Base-by-base conservation (phyloP, 2,113 vertebrate genomes). In the Pantherophis guttatus region DNA sequence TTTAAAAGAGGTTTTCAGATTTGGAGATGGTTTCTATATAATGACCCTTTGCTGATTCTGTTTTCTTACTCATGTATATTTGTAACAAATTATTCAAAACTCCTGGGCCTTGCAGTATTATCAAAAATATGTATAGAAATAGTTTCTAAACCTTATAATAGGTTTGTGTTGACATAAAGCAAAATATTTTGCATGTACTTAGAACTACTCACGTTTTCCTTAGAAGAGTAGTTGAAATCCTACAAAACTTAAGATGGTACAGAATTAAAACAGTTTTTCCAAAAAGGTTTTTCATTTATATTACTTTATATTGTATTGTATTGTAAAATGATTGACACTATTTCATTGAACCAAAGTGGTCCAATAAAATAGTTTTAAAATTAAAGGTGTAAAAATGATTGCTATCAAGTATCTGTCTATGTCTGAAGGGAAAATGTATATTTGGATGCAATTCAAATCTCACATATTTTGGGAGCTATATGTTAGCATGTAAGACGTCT, bases 141-240 rank as follows among this genome's bases (percentile, higher is more conserved):
- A 89, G 19, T 23, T 11, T 58, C 53, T 59, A 21, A 94, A 62
- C 23, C 92, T 70, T 3, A 87, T 57, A 10, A 52, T 7, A 8
- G 65, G 24, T 87, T 7, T 91, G 33, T 52, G 15, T 86, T 0
- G 0, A 2, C 0, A 0, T 88, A 7, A 90, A 26, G 5, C 26
- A 86, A 55, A 10, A 39, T 24, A 54, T 24, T 75, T 81, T 29
- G 19, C 24, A 29, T 26, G 24, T 11, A n/a, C 11, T 13, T 54
- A 52, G 26, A 26, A 26, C 12, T 39, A n/a, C 3, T 8, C 39
- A 39, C 24, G 10, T 58, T 52, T 54, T 87, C 12, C 10, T 39
- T 19, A 54, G 54, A 33, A 87, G 86, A 87, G 9, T 44, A 23
- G 33, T 8, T 59, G 21, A 65, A 90, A 11, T 50, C 48, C 26